Evolutionary conservation across 2,888 invertebrate species (phyloP), one percentile per base, ranked within the genome.

Genomic region (Chaetogeoica ovagalla): DNA sequence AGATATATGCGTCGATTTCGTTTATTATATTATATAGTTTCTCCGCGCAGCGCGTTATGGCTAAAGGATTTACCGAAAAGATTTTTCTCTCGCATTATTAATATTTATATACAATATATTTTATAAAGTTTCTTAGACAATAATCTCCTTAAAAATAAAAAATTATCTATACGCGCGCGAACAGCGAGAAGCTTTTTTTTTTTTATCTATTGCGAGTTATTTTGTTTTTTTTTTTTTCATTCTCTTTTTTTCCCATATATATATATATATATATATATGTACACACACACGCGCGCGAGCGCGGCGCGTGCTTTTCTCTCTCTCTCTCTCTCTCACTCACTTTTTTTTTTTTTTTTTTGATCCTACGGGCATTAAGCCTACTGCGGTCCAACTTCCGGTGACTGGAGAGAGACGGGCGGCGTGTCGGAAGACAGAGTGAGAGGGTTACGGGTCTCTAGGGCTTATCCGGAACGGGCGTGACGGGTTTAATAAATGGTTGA

Each of bases 391-490:
- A 79, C 79, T 79, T 79, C 79, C 79, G 79, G 79, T 71, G 79
- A 71, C 63, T 79, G 63, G 71, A 39, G 79, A 39, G 79, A 71
- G 43, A 48, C 62, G 79, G 57, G 77, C 30, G 57, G 77, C 30
- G 30, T 37, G 60, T 48, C n/a, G 60, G 55, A 52, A n/a, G 66
- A 13, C 9, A 68, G 13, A 17, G 52, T 21, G 69, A 79, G 79
- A 70, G 71, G 71, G 79, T 79, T 79, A 79, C 79, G 79, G 79
- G 79, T 79, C 79, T 79, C 79, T 79, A 71, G 79, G 79, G 79
- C 79, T 79, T 79, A 79, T 79, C 79, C 79, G 79, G 79, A 79
- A 79, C 79, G 79, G 79, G 79, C 79, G 79, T 79, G 79, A 79
- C 79, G 79, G 79, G 79, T 79, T 79, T 79, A 79, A 79, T 79